Conservation (phyloP, 2,797 vertebrate genomes). For the Semaprochilodus insignis region DNA sequence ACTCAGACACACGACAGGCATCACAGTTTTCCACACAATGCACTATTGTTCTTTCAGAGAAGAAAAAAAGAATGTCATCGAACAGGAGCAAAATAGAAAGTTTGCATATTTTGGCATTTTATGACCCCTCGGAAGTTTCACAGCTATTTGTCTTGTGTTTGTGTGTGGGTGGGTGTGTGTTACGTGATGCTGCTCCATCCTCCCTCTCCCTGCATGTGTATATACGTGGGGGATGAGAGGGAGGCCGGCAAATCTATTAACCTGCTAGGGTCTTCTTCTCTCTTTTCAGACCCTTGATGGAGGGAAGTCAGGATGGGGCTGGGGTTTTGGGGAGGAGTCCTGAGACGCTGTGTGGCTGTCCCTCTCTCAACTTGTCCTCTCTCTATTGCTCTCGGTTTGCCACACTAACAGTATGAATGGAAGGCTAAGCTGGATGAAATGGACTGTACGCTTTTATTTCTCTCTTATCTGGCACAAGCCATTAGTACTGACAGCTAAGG, state of each 20-base stretch:
- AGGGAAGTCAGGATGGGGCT: conserved; percentile 34
- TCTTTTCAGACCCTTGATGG: conserved; percentile 31
- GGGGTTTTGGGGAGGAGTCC: conserved; percentile 67
- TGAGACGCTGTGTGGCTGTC: conserved; percentile 80
- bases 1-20: conserved; percentile 50
- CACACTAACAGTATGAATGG: conserved; percentile 73
- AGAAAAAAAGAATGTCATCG: conserved; percentile 79
- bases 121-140: conserved; percentile 79
- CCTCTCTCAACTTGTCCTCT: background rate
- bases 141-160: conserved; percentile 71
- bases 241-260: conserved; percentile 23
- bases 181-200: conserved; percentile 22
- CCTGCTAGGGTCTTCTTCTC: conserved; percentile 28
- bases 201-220: conserved; percentile 30
- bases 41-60: conserved; percentile 79
- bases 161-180: conserved; percentile 30
- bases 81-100: conserved; percentile 82
- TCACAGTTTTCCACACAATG: conserved; percentile 68
- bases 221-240: conserved; percentile 24
- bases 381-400: conserved; percentile 61
- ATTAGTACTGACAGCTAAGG: conserved; percentile 66
- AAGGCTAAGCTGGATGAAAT: conserved; percentile 62
- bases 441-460: conserved; percentile 64
- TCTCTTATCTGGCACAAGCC: conserved; percentile 62
- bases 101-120: conserved; percentile 87